A percentile compares a stretch with the other conserved stretches of the same genome.
Evolutionary conservation across 2,888 invertebrate genomes (phyloP).

Genomic region (Synanthedon tipuliformis): DNA sequence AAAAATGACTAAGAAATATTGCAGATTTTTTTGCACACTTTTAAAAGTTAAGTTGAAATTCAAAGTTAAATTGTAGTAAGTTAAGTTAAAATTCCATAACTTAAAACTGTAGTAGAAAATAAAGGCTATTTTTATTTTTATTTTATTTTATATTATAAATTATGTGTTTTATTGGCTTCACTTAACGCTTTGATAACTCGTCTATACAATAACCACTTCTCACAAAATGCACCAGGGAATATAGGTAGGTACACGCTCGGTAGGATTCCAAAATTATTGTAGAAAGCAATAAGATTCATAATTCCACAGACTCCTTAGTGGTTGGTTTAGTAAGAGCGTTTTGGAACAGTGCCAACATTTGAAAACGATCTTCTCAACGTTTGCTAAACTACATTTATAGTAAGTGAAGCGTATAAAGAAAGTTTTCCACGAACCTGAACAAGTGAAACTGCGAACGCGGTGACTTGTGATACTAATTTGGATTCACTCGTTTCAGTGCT

Average conservation of each 20-base stretch:
- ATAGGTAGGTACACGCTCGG: not conserved
- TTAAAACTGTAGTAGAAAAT: no score
- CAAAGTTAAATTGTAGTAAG: no score
- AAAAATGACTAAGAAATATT: no score
- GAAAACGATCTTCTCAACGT: conserved; percentile 43
- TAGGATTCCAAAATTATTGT: not conserved
- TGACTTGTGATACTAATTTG: conserved; percentile 39
- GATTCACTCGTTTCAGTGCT: conserved; percentile 31
- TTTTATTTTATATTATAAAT: no score
- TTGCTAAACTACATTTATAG: conserved; percentile 41
- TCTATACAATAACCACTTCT: not conserved
- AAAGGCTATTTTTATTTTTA: no score
- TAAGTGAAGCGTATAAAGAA: conserved; percentile 37
- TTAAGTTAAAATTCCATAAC: no score
- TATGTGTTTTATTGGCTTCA: no score
- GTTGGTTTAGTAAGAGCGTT: conserved; percentile 11
- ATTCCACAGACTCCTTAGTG: not conserved
- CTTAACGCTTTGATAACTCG: no score
- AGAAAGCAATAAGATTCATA: not conserved
- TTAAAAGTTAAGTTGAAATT: no score
- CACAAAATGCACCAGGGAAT: not conserved
- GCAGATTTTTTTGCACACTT: no score
- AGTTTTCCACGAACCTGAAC: conserved; percentile 40
- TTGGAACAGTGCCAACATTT: conserved; percentile 47
- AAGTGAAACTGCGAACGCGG: conserved; percentile 30